Base-by-base conservation (phyloP, 2,888 invertebrate genomes). In the Orthosia gothica region DNA sequence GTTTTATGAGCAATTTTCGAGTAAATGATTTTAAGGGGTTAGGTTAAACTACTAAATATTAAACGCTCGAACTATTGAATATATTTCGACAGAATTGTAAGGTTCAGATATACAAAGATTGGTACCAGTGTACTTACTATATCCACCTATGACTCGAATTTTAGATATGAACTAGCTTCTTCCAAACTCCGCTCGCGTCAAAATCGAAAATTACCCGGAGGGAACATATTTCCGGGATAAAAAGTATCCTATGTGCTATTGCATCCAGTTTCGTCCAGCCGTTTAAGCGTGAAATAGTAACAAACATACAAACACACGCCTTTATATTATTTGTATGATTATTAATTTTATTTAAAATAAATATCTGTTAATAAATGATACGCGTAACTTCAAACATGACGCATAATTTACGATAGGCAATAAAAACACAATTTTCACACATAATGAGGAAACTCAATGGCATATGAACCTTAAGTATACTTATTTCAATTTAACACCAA, bases 11-110 rank as follows among this genome's bases (percentile, higher is more conserved):
- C 74, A 57, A 54, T 74, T 73, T 71, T 20, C 15, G 52, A 23
- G 57, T 70, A 68, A 58, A 18, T 82, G 23, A 82, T 79, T 75
- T 50, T 82, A 71, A 79, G 69, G 70, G 55, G 71, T 66, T 83
- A 75, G 66, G 83, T 75, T 75, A 71, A 75, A 59, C 49, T 49
- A 71, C 26, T 79, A 63, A 81, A 68, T 52, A 63, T 54, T 49
- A 54, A 52, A 5, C 32, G 52, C 58, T 23, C 0, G 20, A 47
- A 26, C 20, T 54, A 18, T 57, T 47, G n/a, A n/a, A 57, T 47
- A 62, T 69, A 65, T 68, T 68, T 67, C 63, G 26, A 59, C 47
- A 64, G 45, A 40, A 75, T 75, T 63, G 2, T 61, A 65, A 69
- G 13, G 32, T 62, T 75, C 40, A 18, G 5, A 49, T 63, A 9